A percentile compares a stretch with the other conserved stretches of the same genome.
Conservation (phyloP, 2,888 invertebrate species). For the Thysanoteuthis rhombus region DNA sequence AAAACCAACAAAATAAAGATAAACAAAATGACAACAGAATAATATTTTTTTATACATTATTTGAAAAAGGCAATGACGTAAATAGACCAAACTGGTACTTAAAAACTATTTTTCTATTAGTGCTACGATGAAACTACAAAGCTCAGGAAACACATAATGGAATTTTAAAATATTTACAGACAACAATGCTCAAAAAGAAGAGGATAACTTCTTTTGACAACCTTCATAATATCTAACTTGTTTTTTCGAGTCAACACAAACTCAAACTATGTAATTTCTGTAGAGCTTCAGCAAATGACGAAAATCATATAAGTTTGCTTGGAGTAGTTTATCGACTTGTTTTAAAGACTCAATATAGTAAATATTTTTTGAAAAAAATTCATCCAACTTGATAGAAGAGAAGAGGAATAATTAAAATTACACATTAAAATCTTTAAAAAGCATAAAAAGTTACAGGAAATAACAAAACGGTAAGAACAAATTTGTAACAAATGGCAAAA, state of each 20-base stretch:
- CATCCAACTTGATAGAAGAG: no score
- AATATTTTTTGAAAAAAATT: no score
- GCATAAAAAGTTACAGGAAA: background rate
- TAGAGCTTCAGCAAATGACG: no score
- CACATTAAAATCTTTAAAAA: background rate
- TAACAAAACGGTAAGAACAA: background rate
- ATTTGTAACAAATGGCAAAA: background rate
- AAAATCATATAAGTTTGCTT: background rate
- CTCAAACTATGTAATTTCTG: no score
- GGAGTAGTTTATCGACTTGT: background rate
- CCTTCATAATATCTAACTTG: background rate
- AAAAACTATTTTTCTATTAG: no score
- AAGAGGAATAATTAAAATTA: no score
- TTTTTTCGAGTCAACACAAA: background rate
- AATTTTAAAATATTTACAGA: background rate
- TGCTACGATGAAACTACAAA: background rate
- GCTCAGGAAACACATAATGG: background rate
- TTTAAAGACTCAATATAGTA: background rate
- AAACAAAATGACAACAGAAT: no score
- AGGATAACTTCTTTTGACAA: background rate
- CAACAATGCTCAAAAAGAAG: background rate
- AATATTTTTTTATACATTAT: no score
- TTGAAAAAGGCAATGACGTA: no score
- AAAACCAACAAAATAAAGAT: no score
- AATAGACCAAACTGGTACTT: no score